phyloP scores from a whole-genome alignment of 2,888 invertebrate species.

The Sturmia bella region DNA sequence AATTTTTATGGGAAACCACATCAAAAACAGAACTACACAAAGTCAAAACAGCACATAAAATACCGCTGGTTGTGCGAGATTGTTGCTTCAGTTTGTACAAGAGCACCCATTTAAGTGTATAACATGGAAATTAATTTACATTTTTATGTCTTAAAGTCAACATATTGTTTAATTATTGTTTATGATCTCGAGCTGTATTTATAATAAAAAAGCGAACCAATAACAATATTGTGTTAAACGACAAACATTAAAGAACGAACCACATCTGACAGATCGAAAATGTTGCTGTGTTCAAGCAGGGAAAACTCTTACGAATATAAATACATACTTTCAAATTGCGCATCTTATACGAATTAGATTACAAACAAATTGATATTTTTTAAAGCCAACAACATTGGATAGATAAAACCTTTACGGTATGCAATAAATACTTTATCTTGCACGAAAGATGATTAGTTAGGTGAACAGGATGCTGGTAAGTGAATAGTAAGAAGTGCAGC shows the following conservation, averaged over 20 bases:
- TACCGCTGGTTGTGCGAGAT: slow-evolving; percentile 12
- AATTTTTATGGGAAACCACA: slow-evolving; percentile 55
- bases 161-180: slow-evolving; percentile 60
- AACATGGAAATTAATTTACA: slow-evolving; percentile 48
- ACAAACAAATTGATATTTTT: too few relatives aligned
- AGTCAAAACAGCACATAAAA: slow-evolving; percentile 53
- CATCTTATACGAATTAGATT: too few relatives aligned
- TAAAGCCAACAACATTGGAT: too few relatives aligned
- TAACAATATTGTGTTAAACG: slow-evolving; percentile 39
- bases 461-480: too few relatives aligned
- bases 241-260: slow-evolving; percentile 25
- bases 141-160: slow-evolving; percentile 49
- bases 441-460: too few relatives aligned
- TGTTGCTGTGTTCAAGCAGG: slow-evolving; percentile 13
- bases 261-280: slow-evolving; percentile 49
- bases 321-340: too few relatives aligned
- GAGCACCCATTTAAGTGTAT: neutral
- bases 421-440: too few relatives aligned
- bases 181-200: slow-evolving; percentile 46
- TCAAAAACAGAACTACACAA: slow-evolving; percentile 51
- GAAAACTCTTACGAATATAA: neutral
- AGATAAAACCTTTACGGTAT: too few relatives aligned
- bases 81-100: slow-evolving; percentile 33
- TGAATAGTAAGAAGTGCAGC: too few relatives aligned
- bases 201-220: slow-evolving; percentile 32